Base-by-base conservation (phyloP, 1,140 invertebrate genomes). In the Limonius californicus region DNA sequence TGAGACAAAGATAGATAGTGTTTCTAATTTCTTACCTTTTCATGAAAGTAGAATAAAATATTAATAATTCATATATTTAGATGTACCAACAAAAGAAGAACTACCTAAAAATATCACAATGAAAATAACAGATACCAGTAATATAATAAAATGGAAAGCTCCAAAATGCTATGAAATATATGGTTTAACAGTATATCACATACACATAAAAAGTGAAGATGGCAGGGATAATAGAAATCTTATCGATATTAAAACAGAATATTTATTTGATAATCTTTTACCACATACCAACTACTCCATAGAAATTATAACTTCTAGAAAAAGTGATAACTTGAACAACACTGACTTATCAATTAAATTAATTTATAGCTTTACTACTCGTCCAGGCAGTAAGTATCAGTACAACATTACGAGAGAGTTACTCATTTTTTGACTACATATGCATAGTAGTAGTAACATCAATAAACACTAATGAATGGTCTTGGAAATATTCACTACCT, bases 361-460 rank as follows among this genome's bases (percentile, higher is more conserved):
- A 8, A 55, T 32, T 9, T 55, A 27, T n/a, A 55, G 30, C 8
- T 55, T 55, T 55, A 27, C 53, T 7, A 55, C 53, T 6, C 11
- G 4, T 2, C 8, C 53, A 14, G 53, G 53, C 8, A 18, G 53
- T 55, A 55, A 55, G 20, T 50, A 19, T 50, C n/a, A 45, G 43
- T 18, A 45, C 16, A 45, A 8, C 43, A 18, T n/a, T n/a, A n/a
- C n/a, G n/a, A n/a, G n/a, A n/a, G n/a, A n/a, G n/a, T n/a, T n/a
- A n/a, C 23, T 27, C 9, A 27, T 27, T 27, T 27, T 27, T 27
- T 27, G 23, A 27, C 23, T 27, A 9, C 9, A 27, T n/a, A n/a
- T n/a, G n/a, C n/a, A n/a, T n/a, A n/a, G n/a, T n/a, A n/a, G n/a
- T n/a, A n/a, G n/a, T n/a, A n/a, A n/a, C n/a, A n/a, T n/a, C n/a